Percentiles rank a stretch among this genome's conserved stretches.
These are phyloP conservation scores for Drosophila falleni DNA, from an alignment of 2,888 invertebrate species.

Conservation along the genomic window DNA sequence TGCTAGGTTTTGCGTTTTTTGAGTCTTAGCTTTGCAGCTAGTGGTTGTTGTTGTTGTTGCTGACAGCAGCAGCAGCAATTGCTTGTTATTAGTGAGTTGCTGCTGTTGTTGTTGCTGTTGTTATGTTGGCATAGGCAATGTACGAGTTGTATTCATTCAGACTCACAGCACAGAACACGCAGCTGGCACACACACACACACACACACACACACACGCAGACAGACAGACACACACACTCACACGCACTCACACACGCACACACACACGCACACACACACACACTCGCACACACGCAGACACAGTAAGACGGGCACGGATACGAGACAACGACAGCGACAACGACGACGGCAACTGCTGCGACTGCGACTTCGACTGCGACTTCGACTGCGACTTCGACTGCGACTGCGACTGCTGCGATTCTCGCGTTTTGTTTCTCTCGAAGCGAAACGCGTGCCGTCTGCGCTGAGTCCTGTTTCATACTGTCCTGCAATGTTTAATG, in stretches of 20 bases:
- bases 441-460: conserved; percentile 80
- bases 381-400: conserved; percentile 21
- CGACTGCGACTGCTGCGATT: conserved; percentile 45
- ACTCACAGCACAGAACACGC: conserved; percentile 41
- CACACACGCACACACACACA: conserved; percentile 23
- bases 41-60: conserved; percentile 14
- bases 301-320: conserved; percentile 33
- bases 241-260: conserved; percentile 6
- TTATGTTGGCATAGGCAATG: conserved; percentile 28
- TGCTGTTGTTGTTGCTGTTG: conserved; percentile 17
- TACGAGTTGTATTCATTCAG: conserved; percentile 38
- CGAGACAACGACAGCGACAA: conserved; percentile 42
- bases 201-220: conserved; percentile 27
- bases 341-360: conserved; percentile 30
- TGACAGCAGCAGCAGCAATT: conserved; percentile 1
- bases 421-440: conserved; percentile 63
- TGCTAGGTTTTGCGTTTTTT: conserved; percentile 19
- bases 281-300: conserved; percentile 28
- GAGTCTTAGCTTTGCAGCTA: conserved; percentile 1
- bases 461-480: conserved; percentile 81
- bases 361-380: conserved; percentile 21
- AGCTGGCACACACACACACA: conserved; percentile 68
- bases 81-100: conserved; percentile 25
- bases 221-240: conserved; percentile 12
- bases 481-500: conserved; percentile 59